Base-by-base conservation (phyloP, 1,140 invertebrate genomes). In the Drosophila pseudoobscura region DNA sequence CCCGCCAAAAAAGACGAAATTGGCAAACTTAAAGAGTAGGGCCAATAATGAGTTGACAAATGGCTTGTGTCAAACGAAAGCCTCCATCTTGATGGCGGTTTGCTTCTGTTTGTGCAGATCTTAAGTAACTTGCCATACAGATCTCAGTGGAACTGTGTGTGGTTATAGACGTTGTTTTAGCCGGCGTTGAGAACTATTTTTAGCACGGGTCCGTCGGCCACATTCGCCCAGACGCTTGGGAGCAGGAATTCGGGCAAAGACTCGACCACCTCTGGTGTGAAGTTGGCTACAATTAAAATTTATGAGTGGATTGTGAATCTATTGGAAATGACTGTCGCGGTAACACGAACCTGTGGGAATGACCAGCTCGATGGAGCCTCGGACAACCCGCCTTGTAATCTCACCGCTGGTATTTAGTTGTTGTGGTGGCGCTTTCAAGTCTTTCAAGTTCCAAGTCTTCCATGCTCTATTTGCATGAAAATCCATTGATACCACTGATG, bases 121-220 rank as follows among this genome's bases (percentile, higher is more conserved):
- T 95, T 97, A 44, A 99, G 91, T 53, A 92, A 91, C 53, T 94
- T 93, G 4, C 96, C 97, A 92, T 99, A 99, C 80, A 99, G 97
- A 92, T 99, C 97, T 39, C 93, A 90, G 15, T 95, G 92, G 91
- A 97, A 99, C n/a, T n/a, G n/a, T n/a, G n/a, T n/a, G n/a, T n/a
- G n/a, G n/a, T n/a, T n/a, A n/a, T n/a, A n/a, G 92, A 95, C 99
- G 0, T 98, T 98, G 94, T 99, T 99, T 96, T 97, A 98, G 4
- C 98, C 98, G 65, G 99, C 94, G 84, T 97, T 98, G 92, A 97
- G 95, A 0, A 99, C 98, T 97, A 99, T 99, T 93, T 97, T 97
- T 76, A 97, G 93, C 31, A 98, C 93, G 22, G 94, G 91, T 0
- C 94, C 94, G 44, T 92, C 75, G 68, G 96, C 94, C 0, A 99